Conservation (phyloP, 2,797 vertebrate species). For the Manis crassicaudata region DNA sequence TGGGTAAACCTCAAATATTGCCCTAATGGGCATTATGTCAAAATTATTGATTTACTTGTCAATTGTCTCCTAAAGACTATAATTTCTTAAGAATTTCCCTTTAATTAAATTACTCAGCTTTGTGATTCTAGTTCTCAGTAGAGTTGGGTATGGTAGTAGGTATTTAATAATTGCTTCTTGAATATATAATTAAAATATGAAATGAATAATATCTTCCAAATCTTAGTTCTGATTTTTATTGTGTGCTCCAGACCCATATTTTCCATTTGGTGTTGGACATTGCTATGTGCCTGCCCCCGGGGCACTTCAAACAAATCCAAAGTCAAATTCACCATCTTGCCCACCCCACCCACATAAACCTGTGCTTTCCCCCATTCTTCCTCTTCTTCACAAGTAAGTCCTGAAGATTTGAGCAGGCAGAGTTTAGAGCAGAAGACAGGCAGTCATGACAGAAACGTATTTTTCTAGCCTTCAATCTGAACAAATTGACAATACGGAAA, state of each 20-base stretch:
- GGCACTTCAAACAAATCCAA: background rate
- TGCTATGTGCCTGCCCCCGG: background rate
- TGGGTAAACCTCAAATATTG: background rate
- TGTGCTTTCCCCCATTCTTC: background rate
- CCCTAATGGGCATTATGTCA: background rate
- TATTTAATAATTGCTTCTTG: conserved; percentile 22
- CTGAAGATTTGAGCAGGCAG: conserved; percentile 37
- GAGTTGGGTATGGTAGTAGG: background rate
- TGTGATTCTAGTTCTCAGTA: background rate
- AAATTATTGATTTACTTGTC: background rate
- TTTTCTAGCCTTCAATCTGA: conserved; percentile 15
- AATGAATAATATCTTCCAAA: conserved; percentile 12
- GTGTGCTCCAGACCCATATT: background rate
- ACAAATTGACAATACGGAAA: conserved; percentile 8
- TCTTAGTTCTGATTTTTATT: conserved; percentile 36
- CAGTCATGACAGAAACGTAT: background rate
- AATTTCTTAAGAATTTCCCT: background rate
- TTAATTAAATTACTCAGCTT: background rate
- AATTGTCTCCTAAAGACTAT: background rate
- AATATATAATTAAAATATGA: background rate
- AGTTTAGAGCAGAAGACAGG: background rate
- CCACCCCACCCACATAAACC: background rate
- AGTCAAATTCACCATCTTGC: background rate
- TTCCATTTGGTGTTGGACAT: background rate
- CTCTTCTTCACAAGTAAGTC: background rate